Evolutionary conservation across 2,888 invertebrate genomes (phyloP).

Genomic region (Acrobasis consociella): DNA sequence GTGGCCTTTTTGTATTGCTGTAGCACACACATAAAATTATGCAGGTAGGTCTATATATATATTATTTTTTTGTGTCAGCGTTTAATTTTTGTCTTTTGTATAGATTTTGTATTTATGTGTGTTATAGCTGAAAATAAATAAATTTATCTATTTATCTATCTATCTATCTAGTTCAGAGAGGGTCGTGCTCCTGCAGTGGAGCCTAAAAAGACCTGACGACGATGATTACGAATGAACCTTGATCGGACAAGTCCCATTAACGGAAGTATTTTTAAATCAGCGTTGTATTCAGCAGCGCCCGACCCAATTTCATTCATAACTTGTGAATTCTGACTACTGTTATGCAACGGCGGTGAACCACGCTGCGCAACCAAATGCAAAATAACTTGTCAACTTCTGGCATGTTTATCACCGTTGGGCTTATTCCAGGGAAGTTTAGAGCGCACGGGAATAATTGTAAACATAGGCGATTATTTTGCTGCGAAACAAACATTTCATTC

Average conservation of each 20-base stretch:
- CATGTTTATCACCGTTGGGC: slow-evolving; percentile 35
- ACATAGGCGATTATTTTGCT: not conserved
- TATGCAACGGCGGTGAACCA: slow-evolving; percentile 19
- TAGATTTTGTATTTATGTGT: too few relatives aligned
- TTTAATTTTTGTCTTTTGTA: too few relatives aligned
- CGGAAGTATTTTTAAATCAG: not conserved
- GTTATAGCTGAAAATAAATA: too few relatives aligned
- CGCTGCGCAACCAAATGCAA: slow-evolving; percentile 1
- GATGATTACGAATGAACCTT: too few relatives aligned
- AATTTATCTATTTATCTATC: too few relatives aligned
- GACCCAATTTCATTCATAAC: slow-evolving; percentile 22
- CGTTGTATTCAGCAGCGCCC: not conserved
- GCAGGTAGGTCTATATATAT: too few relatives aligned
- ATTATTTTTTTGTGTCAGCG: too few relatives aligned
- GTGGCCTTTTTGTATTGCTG: too few relatives aligned
- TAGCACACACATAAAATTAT: too few relatives aligned
- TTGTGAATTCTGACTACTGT: slow-evolving; percentile 12
- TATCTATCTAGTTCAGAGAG: too few relatives aligned
- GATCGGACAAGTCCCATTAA: not conserved
- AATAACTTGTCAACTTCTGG: slow-evolving; percentile 34
- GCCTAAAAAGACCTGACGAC: too few relatives aligned
- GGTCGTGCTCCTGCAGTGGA: too few relatives aligned
- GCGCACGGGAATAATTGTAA: slow-evolving; percentile 7
- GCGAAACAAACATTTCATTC: not conserved
- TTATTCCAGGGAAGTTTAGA: slow-evolving; percentile 30